These are phyloP conservation scores for Scyliorhinus canicula DNA, from an alignment of 2,797 vertebrate species.

Conservation along the genomic window DNA sequence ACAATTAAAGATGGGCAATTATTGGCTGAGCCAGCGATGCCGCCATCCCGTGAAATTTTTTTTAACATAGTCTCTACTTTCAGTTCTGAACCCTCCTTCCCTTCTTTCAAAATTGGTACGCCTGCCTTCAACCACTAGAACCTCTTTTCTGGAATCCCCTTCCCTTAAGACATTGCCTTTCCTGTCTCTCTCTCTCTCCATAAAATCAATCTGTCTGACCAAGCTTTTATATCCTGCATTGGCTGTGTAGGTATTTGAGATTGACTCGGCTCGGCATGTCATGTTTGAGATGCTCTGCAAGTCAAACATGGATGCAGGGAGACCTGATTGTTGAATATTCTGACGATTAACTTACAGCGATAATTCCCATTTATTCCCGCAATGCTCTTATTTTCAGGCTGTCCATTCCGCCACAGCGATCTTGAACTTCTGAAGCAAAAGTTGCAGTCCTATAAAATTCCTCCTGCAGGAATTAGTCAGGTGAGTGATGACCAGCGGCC, in stretches of 20 bases:
- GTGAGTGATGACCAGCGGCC: conserved; percentile 52
- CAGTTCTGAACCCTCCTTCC: neutral
- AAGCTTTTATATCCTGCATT: neutral
- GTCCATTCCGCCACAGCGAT: conserved; percentile 92
- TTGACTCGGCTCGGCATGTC: neutral
- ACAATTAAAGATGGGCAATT: too few relatives aligned
- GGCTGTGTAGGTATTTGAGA: neutral
- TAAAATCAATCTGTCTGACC: neutral
- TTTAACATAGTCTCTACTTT: neutral
- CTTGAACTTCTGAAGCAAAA: conserved; percentile 89
- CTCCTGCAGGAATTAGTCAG: conserved; percentile 70
- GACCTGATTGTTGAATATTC: neutral
- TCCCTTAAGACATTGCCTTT: neutral
- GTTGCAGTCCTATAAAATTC: conserved; percentile 81
- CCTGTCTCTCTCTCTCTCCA: too few relatives aligned
- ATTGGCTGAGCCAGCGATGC: too few relatives aligned
- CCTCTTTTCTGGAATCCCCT: neutral
- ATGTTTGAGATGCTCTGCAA: neutral
- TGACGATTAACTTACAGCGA: neutral
- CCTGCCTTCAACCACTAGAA: neutral
- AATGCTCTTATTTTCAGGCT: conserved; percentile 66
- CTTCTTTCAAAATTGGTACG: neutral
- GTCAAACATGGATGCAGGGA: neutral
- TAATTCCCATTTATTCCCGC: conserved; percentile 39
- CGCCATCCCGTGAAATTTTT: too few relatives aligned